Evolutionary conservation across 2,888 invertebrate species (phyloP).

Genomic region (Machimus rusticus): DNA sequence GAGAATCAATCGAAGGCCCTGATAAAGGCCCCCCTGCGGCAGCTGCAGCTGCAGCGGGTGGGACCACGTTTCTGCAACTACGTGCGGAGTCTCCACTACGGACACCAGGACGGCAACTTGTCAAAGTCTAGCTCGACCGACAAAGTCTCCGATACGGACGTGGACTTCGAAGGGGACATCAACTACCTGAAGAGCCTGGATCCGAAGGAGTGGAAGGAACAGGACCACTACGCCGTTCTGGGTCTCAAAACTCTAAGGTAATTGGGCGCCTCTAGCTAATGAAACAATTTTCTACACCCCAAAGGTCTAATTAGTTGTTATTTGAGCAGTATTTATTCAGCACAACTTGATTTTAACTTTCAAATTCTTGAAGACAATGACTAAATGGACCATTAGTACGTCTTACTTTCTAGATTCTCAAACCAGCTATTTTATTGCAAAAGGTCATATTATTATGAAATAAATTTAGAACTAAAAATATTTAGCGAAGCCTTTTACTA

Average conservation of each 20-base stretch:
- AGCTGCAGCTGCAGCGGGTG: constrained; percentile 44
- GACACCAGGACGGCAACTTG: constrained; percentile 40
- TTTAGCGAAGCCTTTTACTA: too few species aligned
- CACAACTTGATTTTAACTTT: neutral
- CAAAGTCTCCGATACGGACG: constrained; percentile 52
- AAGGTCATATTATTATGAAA: too few species aligned
- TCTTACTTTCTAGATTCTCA: too few species aligned
- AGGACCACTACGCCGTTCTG: constrained; percentile 96
- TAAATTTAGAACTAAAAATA: too few species aligned
- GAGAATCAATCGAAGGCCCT: neutral
- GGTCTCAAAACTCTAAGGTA: constrained; percentile 76
- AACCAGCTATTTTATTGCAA: too few species aligned
- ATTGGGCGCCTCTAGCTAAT: neutral
- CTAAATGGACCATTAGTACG: too few species aligned
- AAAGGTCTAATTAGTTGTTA: too few species aligned
- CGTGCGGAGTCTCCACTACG: constrained; percentile 39
- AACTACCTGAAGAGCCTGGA: constrained; percentile 86
- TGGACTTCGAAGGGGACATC: constrained; percentile 76
- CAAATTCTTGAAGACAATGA: too few species aligned
- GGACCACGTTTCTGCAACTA: constrained; percentile 45
- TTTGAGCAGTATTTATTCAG: neutral
- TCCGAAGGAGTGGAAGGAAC: constrained; percentile 97
- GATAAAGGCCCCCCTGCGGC: constrained; percentile 24
- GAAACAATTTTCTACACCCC: neutral
- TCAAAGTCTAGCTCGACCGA: constrained; percentile 46